These are phyloP conservation scores for Harpalus rufipes DNA, from an alignment of 2,888 invertebrate species.

Conservation along the genomic window DNA sequence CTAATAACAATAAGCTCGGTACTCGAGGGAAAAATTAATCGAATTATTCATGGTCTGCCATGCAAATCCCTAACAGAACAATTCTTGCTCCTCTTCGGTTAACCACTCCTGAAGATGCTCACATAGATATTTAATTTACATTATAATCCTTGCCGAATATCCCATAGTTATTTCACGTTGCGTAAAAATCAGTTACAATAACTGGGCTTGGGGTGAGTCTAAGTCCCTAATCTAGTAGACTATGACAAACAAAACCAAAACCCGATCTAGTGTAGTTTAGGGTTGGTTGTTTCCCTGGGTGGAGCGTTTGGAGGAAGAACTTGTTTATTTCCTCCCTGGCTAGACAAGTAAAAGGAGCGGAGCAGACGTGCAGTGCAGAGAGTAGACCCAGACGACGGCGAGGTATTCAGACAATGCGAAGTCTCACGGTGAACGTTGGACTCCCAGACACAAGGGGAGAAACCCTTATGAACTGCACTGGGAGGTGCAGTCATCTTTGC, in stretches of 20 bases:
- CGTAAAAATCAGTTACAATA: slow-evolving; percentile 63
- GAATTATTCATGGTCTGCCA: slow-evolving; percentile 41
- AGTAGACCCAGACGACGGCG: not conserved
- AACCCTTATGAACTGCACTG: too few species aligned
- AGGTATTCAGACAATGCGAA: too few species aligned
- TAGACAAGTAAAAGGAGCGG: not conserved
- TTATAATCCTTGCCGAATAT: slow-evolving; percentile 28
- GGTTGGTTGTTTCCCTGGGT: not conserved
- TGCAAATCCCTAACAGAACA: slow-evolving; percentile 10
- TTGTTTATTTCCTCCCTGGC: not conserved
- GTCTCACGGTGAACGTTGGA: not conserved
- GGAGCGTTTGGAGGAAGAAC: slow-evolving; percentile 4
- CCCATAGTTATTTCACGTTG: slow-evolving; percentile 46
- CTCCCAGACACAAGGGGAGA: not conserved
- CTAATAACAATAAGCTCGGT: slow-evolving; percentile 12
- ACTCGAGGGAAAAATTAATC: slow-evolving; percentile 12
- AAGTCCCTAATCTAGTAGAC: slow-evolving; percentile 15
- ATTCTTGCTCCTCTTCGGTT: slow-evolving; percentile 30
- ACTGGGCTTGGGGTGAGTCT: slow-evolving; percentile 3
- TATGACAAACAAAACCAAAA: not conserved
- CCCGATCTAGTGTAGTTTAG: slow-evolving; percentile 4
- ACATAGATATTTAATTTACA: slow-evolving; percentile 53
- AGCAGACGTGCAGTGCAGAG: not conserved
- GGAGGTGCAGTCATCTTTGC: not conserved
- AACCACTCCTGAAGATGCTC: slow-evolving; percentile 40